Evolutionary conservation across 2,113 vertebrate genomes (phyloP).

Genomic region (Ailurus styani): DNA sequence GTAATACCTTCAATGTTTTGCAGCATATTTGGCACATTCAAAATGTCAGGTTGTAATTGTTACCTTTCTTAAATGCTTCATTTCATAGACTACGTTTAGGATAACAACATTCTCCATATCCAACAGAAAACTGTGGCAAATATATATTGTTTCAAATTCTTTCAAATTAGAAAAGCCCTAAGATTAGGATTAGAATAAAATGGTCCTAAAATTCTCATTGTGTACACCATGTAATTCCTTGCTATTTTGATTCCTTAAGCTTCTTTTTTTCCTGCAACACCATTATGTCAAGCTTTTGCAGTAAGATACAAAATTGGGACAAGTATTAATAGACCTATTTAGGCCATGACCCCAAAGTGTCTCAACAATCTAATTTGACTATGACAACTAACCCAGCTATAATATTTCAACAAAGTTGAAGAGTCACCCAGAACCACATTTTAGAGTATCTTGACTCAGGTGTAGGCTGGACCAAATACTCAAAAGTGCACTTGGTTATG

Average conservation of each 20-base stretch:
- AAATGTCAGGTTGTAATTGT: not conserved
- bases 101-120: not conserved
- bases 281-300: not conserved
- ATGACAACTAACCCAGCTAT: not conserved
- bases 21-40: not conserved
- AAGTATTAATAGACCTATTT: not conserved
- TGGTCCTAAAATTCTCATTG: not conserved
- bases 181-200: not conserved
- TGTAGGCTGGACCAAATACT: not conserved
- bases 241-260: not conserved
- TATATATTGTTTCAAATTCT: not conserved
- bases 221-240: not conserved
- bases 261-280: not conserved
- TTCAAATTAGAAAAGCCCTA: not conserved
- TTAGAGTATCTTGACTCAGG: not conserved
- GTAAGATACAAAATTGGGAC: not conserved
- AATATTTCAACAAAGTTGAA: not conserved
- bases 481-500: not conserved
- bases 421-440: not conserved
- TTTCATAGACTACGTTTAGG: not conserved
- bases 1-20: not conserved
- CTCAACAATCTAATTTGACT: not conserved
- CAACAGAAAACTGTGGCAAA: not conserved
- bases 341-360: conserved; percentile 7
- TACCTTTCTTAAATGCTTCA: not conserved